Evolutionary conservation across 2,888 invertebrate species (phyloP).

Genomic region (Chalcosyrphus nemorum): DNA sequence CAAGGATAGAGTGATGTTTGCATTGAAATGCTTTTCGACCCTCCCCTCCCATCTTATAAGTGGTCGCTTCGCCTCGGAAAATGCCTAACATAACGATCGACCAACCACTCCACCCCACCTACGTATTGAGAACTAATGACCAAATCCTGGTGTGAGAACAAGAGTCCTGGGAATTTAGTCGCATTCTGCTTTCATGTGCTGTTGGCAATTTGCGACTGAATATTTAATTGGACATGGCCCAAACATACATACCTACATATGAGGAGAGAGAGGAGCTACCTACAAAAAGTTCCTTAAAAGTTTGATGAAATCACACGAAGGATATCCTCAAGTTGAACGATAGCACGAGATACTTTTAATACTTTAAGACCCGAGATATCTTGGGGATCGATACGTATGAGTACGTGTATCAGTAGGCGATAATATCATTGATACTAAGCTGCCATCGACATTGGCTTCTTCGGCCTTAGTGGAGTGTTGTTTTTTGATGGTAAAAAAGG

Average conservation of each 20-base stretch:
- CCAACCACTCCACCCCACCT: too few relatives aligned
- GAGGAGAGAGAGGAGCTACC: background rate
- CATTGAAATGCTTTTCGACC: slow-evolving; percentile 43
- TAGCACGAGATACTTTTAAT: slow-evolving; percentile 38
- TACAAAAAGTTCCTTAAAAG: slow-evolving; percentile 31
- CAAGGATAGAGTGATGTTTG: slow-evolving; percentile 26
- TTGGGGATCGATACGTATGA: slow-evolving; percentile 19
- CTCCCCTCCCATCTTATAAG: slow-evolving; percentile 3
- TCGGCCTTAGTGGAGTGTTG: slow-evolving; percentile 13
- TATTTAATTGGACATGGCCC: slow-evolving; percentile 58
- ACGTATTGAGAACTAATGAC: slow-evolving; percentile 18
- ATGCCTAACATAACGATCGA: background rate
- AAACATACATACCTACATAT: too few relatives aligned
- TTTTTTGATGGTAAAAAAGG: slow-evolving; percentile 33
- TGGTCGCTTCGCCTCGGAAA: slow-evolving; percentile 19
- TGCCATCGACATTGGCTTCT: slow-evolving; percentile 54
- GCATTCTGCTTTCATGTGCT: slow-evolving; percentile 50
- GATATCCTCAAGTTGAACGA: background rate
- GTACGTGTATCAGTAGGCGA: slow-evolving; percentile 55
- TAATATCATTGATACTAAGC: slow-evolving; percentile 54
- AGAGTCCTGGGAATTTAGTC: slow-evolving; percentile 11
- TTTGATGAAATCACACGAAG: slow-evolving; percentile 48
- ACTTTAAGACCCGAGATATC: slow-evolving; percentile 44
- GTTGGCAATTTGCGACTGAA: slow-evolving; percentile 65
- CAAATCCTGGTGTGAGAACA: background rate